Base-by-base conservation (phyloP, 2,888 invertebrate species). In the Pyrocoelia pectoralis region DNA sequence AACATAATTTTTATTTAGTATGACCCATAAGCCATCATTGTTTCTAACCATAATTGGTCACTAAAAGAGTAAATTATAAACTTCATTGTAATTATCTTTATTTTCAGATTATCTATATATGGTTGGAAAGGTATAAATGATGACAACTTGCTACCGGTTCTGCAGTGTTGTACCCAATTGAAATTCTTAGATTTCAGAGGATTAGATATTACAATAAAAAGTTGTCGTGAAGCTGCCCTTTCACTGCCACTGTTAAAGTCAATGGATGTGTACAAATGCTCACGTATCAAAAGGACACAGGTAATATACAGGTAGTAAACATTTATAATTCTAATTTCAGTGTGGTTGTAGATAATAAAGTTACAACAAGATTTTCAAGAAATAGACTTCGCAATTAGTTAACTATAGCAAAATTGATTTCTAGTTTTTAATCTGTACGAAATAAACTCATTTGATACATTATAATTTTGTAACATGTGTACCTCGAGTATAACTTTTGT, bases 101-200 rank as follows among this genome's bases (percentile, higher is more conserved):
- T 46, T 70, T 71, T 14, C 49, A 76, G 76, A 52, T 68, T 76
- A 15, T 65, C 67, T 43, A 72, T 76, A 49, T 72, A 73, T 54
- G 75, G 75, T 24, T 75, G 76, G 75, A 75, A 73, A 53, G 74
- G 73, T 60, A 70, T 76, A 48, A 75, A 71, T 54, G 76, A 76
- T 61, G 74, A 74, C 14, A 73, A 74, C 64, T 62, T 76, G 28
- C 68, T 73, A 65, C 74, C 74, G 10, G 71, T 75, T 18, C 60
- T 76, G 62, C 74, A 74, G 52, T 70, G 72, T 68, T 74, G 74
- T 52, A 73, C 71, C 4, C 71, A 74, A 61, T 58, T 76, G 18
- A 72, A 69, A 59, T 67, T 68, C 24, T 61, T 76, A 4, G 73
- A 74, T 61, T 70, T 76, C 43, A 66, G 73, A 55, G 74, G 73